Percentiles rank a stretch among this genome's conserved stretches.
Conservation (phyloP, 2,888 invertebrate genomes). For the Rhagonycha lutea region DNA sequence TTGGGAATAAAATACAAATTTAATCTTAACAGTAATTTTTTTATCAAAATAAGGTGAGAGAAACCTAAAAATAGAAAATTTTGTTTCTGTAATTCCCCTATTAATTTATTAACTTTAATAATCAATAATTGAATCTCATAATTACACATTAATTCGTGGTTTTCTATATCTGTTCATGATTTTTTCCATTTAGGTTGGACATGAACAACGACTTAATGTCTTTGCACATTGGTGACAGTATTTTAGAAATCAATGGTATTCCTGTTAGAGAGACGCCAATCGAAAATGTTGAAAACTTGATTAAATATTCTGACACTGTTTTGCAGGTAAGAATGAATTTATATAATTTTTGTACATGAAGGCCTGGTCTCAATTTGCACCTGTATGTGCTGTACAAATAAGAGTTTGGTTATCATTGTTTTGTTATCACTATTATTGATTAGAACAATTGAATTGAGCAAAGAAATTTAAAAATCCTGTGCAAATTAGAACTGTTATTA, state of each 20-base stretch:
- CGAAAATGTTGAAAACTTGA: conserved; percentile 76
- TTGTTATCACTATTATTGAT: no score
- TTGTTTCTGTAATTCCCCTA: neutral
- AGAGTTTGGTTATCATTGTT: no score
- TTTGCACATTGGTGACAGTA: conserved; percentile 88
- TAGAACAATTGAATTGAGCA: no score
- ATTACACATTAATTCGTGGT: neutral
- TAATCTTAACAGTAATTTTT: neutral
- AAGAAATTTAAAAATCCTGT: no score
- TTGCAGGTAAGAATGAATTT: conserved; percentile 64
- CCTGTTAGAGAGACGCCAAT: conserved; percentile 81
- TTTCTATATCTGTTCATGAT: no score
- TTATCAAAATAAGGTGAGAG: neutral
- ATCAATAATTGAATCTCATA: neutral
- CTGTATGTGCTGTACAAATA: no score
- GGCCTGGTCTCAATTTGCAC: neutral
- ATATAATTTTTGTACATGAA: neutral
- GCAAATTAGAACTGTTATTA: no score
- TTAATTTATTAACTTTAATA: neutral
- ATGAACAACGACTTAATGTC: conserved; percentile 81
- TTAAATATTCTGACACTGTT: conserved; percentile 72
- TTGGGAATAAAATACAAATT: neutral
- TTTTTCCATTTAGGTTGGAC: conserved; percentile 67
- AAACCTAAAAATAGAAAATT: neutral
- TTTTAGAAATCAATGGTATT: conserved; percentile 90